These are phyloP conservation scores for Zingel zingel DNA, from an alignment of 2,113 vertebrate genomes.

Conservation along the genomic window DNA sequence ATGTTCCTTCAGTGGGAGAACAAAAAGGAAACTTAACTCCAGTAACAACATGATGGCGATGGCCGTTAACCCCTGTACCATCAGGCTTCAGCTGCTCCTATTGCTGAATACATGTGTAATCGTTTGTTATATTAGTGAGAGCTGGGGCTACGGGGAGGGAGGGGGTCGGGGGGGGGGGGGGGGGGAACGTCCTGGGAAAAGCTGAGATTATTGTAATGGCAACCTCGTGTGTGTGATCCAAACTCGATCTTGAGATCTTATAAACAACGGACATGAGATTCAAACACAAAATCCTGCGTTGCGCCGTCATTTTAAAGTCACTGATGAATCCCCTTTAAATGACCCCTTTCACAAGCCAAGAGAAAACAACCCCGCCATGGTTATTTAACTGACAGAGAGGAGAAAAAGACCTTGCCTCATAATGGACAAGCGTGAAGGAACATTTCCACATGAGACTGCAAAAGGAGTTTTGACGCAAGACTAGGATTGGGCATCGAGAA, in stretches of 20 bases:
- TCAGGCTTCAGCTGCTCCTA: constrained; percentile 37
- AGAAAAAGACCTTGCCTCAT: not conserved
- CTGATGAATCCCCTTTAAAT: constrained; percentile 34
- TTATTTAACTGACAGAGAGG: not conserved
- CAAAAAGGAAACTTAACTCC: constrained; percentile 67
- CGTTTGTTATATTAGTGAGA: constrained; percentile 64
- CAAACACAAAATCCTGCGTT: constrained; percentile 51
- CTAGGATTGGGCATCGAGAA: too few species aligned
- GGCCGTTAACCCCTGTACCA: constrained; percentile 71
- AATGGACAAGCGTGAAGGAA: constrained; percentile 13
- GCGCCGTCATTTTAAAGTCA: constrained; percentile 34
- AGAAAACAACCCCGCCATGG: constrained; percentile 54
- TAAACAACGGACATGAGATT: constrained; percentile 69
- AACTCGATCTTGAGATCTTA: constrained; percentile 55
- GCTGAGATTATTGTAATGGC: constrained; percentile 66
- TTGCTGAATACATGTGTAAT: constrained; percentile 56
- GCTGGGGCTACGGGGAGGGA: constrained; percentile 36
- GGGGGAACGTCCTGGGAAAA: constrained; percentile 59
- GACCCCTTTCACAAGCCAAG: constrained; percentile 37
- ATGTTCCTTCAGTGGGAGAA: constrained; percentile 63
- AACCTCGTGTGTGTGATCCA: constrained; percentile 76
- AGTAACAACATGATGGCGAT: constrained; percentile 60
- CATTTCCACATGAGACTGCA: not conserved
- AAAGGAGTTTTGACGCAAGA: too few species aligned
- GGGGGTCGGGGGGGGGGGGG: too few species aligned